A percentile compares a stretch with the other conserved stretches of the same genome.
phyloP scores from a whole-genome alignment of 2,888 invertebrate species.

The Tipula helvola region DNA sequence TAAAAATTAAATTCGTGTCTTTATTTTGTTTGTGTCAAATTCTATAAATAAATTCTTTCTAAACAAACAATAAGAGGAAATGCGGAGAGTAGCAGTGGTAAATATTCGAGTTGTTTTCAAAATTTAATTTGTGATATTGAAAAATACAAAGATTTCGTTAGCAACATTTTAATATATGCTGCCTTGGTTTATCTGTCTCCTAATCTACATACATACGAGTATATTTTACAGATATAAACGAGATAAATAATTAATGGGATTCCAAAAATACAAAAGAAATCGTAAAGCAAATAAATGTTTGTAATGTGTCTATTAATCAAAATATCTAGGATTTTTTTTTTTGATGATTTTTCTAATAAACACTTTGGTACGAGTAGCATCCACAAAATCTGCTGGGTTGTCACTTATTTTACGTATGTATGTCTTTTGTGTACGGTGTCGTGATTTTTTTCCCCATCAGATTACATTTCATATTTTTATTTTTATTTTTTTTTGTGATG shows the following conservation, averaged over 20 bases:
- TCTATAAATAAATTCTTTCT: no score
- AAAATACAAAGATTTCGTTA: background rate
- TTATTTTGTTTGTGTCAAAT: background rate
- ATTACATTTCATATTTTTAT: background rate
- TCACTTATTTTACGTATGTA: background rate
- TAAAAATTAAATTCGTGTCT: background rate
- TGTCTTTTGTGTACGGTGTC: background rate
- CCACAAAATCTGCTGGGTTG: background rate
- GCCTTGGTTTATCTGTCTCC: background rate
- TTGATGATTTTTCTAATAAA: background rate
- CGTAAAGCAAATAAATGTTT: background rate
- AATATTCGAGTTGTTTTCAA: background rate
- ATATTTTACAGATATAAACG: background rate
- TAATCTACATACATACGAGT: background rate
- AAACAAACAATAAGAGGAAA: no score
- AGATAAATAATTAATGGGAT: background rate
- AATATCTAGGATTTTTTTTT: background rate
- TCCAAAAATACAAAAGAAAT: background rate
- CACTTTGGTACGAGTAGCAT: background rate
- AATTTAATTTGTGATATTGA: background rate
- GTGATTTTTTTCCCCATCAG: background rate
- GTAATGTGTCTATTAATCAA: background rate
- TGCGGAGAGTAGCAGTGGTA: background rate
- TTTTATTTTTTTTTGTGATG: background rate
- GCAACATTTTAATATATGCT: background rate